These are phyloP conservation scores for Sebastolobus alascanus DNA, from an alignment of 2,797 vertebrate species.

Conservation along the genomic window DNA sequence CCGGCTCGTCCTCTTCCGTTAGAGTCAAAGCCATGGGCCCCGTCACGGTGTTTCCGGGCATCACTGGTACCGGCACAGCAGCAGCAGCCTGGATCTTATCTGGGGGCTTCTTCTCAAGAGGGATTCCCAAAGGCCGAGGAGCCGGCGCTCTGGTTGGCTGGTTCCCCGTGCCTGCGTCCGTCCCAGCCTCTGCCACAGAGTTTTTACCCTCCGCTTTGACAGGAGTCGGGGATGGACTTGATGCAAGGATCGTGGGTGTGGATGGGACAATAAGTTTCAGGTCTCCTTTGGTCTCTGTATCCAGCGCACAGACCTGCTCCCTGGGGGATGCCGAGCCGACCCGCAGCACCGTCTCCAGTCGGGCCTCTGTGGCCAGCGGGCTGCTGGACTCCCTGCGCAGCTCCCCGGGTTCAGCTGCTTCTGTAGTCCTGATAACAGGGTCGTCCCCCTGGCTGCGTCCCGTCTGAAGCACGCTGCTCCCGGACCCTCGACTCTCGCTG, in stretches of 20 bases:
- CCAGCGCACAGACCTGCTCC: constrained; percentile 72
- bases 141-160: constrained; percentile 60
- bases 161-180: constrained; percentile 67
- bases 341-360: constrained; percentile 86
- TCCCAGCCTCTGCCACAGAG: constrained; percentile 61
- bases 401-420: constrained; percentile 35
- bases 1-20: constrained; percentile 80
- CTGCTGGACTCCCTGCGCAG: constrained; percentile 78
- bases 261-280: constrained; percentile 31
- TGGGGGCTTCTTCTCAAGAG: constrained; percentile 92
- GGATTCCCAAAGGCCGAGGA: constrained; percentile 75
- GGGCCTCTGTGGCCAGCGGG: constrained; percentile 76
- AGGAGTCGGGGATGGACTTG: constrained; percentile 41
- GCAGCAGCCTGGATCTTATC: constrained; percentile 85
- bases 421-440: constrained; percentile 54
- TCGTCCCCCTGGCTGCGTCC: constrained; percentile 47
- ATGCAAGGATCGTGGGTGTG: constrained; percentile 32
- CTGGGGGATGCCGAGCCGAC: constrained; percentile 80
- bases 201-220: constrained; percentile 69
- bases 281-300: constrained; percentile 55
- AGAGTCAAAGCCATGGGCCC: constrained; percentile 78
- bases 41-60: not conserved
- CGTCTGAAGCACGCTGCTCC: constrained; percentile 74
- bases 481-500: constrained; percentile 77
- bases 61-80: constrained; percentile 49